A percentile compares a stretch with the other conserved stretches of the same genome.
These are phyloP conservation scores for Clamator glandarius DNA, from an alignment of 2,797 vertebrate species.

Conservation along the genomic window DNA sequence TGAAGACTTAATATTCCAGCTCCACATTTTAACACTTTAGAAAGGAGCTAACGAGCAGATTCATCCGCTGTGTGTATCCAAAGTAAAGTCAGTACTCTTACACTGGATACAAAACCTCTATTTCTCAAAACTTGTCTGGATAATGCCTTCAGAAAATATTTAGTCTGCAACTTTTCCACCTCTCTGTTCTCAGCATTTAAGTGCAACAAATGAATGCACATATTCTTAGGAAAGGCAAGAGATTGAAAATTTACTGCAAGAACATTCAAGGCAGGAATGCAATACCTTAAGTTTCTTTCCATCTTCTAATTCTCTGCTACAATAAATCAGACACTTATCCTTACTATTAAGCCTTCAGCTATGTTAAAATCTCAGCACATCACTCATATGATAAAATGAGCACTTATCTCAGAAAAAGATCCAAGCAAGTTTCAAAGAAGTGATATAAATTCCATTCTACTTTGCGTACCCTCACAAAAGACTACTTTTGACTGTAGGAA, in stretches of 20 bases:
- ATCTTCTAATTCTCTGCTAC: neutral
- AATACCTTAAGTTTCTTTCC: neutral
- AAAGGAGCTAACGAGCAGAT: neutral
- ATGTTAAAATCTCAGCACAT: neutral
- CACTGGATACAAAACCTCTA: neutral
- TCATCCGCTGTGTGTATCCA: neutral
- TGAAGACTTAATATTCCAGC: neutral
- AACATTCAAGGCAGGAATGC: neutral
- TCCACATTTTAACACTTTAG: neutral
- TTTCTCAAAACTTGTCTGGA: neutral
- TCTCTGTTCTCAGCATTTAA: neutral
- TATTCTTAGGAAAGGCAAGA: neutral
- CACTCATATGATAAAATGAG: neutral
- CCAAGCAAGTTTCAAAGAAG: neutral
- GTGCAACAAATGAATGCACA: neutral
- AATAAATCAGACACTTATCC: neutral
- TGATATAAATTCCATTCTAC: neutral
- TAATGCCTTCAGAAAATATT: neutral
- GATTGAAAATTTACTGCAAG: neutral
- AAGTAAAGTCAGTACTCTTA: neutral
- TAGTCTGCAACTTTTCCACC: neutral
- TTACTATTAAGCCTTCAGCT: neutral
- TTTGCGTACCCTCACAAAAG: neutral
- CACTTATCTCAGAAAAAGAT: neutral
- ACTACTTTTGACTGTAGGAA: neutral